These are phyloP conservation scores for Pipistrellus nathusii DNA, from an alignment of 2,797 vertebrate genomes.

Conservation along the genomic window DNA sequence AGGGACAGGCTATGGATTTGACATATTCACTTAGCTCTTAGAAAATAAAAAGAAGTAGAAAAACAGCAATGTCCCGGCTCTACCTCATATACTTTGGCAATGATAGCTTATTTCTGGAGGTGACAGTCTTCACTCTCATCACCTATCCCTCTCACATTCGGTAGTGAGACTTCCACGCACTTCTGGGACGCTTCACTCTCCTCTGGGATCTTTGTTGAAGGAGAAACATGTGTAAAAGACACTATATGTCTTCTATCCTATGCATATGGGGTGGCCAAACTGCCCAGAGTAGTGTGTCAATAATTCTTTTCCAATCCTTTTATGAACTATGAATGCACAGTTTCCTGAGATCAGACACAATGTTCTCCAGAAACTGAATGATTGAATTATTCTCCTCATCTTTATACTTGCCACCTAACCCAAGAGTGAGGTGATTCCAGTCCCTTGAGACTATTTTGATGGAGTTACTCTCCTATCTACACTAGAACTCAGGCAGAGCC, in stretches of 20 bases:
- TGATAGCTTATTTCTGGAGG: not conserved
- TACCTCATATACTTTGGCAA: not conserved
- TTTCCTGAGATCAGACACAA: not conserved
- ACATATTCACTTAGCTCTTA: not conserved
- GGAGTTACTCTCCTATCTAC: not conserved
- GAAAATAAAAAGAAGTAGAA: not conserved
- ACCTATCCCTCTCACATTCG: not conserved
- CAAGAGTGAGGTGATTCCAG: not conserved
- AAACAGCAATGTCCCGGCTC: not conserved
- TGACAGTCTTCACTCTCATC: not conserved
- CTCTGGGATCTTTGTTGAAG: not conserved
- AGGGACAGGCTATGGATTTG: not conserved
- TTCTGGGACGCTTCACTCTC: not conserved
- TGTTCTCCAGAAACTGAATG: not conserved
- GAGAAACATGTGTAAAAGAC: not conserved
- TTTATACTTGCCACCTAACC: not conserved
- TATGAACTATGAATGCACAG: not conserved
- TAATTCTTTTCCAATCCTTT: not conserved
- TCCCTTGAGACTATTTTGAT: not conserved
- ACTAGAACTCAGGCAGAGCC: not conserved
- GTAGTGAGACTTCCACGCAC: not conserved
- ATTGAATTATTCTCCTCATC: not conserved
- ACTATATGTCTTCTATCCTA: accelerated
- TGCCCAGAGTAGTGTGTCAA: not conserved
- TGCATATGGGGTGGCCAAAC: not conserved